These are phyloP conservation scores for Ammospiza nelsoni DNA, from an alignment of 2,113 vertebrate genomes.

Conservation along the genomic window DNA sequence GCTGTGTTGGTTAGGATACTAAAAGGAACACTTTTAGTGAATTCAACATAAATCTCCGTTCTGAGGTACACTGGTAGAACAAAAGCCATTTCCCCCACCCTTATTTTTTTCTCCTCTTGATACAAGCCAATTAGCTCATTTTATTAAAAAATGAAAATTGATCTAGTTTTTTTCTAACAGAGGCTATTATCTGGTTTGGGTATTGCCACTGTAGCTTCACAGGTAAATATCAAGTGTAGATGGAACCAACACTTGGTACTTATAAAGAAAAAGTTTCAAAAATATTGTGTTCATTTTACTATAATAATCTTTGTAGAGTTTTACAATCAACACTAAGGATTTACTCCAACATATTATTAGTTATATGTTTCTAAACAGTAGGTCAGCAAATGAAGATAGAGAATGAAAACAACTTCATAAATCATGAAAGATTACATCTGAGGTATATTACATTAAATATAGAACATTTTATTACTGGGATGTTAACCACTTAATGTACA, in stretches of 20 bases:
- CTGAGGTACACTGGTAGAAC: background rate
- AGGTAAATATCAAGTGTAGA: background rate
- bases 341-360: background rate
- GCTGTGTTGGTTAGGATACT: background rate
- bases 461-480: background rate
- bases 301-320: background rate
- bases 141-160: background rate
- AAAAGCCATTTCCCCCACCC: background rate
- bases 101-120: background rate
- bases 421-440: background rate
- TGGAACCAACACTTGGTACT: background rate
- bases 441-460: background rate
- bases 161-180: background rate
- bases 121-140: background rate
- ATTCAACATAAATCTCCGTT: background rate
- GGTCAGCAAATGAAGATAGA: background rate
- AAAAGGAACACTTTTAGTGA: background rate
- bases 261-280: background rate
- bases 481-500: background rate
- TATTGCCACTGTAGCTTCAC: background rate
- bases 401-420: background rate
- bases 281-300: background rate
- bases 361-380: background rate
- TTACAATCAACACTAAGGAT: background rate
- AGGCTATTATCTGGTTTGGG: background rate